Evolutionary conservation across 2,797 vertebrate genomes (phyloP).

Genomic region (Sciurus carolinensis): DNA sequence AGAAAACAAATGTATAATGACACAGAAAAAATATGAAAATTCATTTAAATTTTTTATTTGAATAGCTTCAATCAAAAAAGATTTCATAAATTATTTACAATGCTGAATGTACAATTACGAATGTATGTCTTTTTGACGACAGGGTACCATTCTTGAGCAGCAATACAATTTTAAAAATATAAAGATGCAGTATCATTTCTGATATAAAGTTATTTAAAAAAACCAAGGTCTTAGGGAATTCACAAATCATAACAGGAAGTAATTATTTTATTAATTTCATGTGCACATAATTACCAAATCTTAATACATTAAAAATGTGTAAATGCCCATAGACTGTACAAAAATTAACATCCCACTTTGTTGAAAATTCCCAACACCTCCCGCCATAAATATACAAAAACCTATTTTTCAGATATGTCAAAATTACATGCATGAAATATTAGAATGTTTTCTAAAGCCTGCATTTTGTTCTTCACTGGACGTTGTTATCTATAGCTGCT

Average conservation of each 20-base stretch:
- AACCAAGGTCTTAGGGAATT: slow-evolving; percentile 87
- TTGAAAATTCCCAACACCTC: slow-evolving; percentile 87
- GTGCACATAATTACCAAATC: slow-evolving; percentile 88
- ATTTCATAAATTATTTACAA: slow-evolving; percentile 90
- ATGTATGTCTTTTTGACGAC: slow-evolving; percentile 89
- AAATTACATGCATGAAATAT: slow-evolving; percentile 85
- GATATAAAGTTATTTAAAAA: slow-evolving; percentile 86
- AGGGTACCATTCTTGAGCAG: slow-evolving; percentile 92
- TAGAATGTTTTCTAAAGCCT: slow-evolving; percentile 81
- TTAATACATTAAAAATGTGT: slow-evolving; percentile 89
- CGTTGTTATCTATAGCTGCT: slow-evolving; percentile 77
- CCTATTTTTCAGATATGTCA: slow-evolving; percentile 83
- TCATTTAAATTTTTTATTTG: slow-evolving; percentile 89
- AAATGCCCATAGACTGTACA: slow-evolving; percentile 88
- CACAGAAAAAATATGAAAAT: slow-evolving; percentile 68
- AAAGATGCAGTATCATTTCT: slow-evolving; percentile 89
- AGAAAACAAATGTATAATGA: slow-evolving; percentile 66
- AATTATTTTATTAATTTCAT: slow-evolving; percentile 84
- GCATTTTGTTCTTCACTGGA: slow-evolving; percentile 80
- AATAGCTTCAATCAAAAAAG: slow-evolving; percentile 90
- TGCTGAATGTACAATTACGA: slow-evolving; percentile 89
- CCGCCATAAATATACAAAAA: slow-evolving; percentile 88
- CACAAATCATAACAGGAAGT: slow-evolving; percentile 84
- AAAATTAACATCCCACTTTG: slow-evolving; percentile 87
- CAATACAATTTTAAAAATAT: slow-evolving; percentile 89